Base-by-base conservation (phyloP, 1,140 invertebrate genomes). In the Apocrypta bakeri region DNA sequence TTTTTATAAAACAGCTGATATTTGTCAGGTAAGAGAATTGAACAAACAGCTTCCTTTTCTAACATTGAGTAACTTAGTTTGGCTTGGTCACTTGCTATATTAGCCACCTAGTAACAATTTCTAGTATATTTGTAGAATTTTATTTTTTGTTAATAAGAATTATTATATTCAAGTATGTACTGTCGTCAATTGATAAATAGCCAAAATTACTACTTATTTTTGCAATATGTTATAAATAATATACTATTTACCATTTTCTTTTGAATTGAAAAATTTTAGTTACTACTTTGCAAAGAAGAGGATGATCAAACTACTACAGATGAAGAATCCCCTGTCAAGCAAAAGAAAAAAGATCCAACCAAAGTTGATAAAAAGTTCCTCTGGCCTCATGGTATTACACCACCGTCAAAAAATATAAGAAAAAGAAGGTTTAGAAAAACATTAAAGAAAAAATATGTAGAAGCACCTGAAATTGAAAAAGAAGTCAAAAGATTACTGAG, bases 381-480 rank as follows among this genome's bases (percentile, higher is more conserved):
- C 7, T 98, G 94, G 94, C 97, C 97, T 6, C 98, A 99, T 93
- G 98, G 98, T 56, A 93, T 99, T 25, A 98, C 98, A 7, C 97
- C 98, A 3, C 97, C 98, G 2, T 93, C 98, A 29, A 99, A 99
- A 92, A 99, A 99, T 93, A 97, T 98, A 0, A 93, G 98, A 21
- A 97, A 97, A 86, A 93, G 97, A 84, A 94, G 98, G 85, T 99
- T 99, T 88, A 94, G 98, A 68, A 99, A 99, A 93, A 99, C 98
- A 0, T 92, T 99, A 21, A 98, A 98, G 88, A 99, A 99, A 91
- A 99, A 99, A 87, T 98, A 97, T 92, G 96, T 98, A 1, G 98
- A 99, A 92, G 97, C 98, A 69, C 98, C 98, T 1, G 98, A 99
- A 93, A 98, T 99, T 86, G 98, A 99, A 90, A 99, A 99, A 91